Evolutionary conservation across 2,113 vertebrate genomes (phyloP).

Genomic region (Morphnarchus princeps): DNA sequence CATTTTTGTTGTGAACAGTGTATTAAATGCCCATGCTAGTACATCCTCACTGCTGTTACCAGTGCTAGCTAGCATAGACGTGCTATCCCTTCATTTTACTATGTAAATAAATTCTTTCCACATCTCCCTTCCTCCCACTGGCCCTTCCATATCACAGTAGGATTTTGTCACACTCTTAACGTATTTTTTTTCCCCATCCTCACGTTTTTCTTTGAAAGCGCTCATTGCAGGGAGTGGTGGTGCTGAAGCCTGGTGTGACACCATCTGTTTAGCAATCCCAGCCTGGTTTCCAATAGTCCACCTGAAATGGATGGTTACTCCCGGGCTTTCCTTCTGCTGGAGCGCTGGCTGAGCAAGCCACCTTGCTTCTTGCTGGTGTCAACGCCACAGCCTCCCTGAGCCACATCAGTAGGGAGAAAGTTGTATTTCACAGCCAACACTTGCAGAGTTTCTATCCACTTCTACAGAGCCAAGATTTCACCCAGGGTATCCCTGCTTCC

Average conservation of each 20-base stretch:
- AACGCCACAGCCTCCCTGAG: neutral
- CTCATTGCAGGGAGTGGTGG: neutral
- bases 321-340: neutral
- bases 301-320: conserved; percentile 1
- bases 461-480: neutral
- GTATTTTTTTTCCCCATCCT: conserved; percentile 18
- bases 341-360: neutral
- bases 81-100: neutral
- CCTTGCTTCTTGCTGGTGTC: neutral
- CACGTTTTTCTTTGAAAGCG: conserved; percentile 3
- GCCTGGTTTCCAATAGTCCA: neutral
- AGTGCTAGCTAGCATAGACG: neutral
- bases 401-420: neutral
- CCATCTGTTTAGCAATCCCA: conserved; percentile 32
- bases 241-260: neutral
- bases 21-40: neutral
- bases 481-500: neutral
- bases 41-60: neutral
- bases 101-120: conserved; percentile 5
- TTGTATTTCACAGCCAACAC: neutral
- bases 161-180: conserved; percentile 11
- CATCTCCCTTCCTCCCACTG: conserved; percentile 15
- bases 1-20: neutral
- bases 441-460: neutral
- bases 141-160: neutral